Evolutionary conservation across 2,797 vertebrate species (phyloP).

Genomic region (Myiotriccus ornatus): DNA sequence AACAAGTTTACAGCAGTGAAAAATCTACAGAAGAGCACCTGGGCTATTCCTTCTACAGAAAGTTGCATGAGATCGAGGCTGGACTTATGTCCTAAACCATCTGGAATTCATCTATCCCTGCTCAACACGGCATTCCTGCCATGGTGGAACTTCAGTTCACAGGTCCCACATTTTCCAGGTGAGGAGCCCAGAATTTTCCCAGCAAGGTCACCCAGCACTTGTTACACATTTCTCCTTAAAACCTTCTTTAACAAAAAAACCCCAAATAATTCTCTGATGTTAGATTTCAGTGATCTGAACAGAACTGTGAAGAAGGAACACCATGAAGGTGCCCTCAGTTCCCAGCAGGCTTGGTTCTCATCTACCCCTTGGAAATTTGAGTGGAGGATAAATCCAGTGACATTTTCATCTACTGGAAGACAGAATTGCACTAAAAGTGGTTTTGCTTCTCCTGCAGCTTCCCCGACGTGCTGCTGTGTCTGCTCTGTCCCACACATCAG

Average conservation of each 20-base stretch:
- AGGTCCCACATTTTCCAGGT: neutral
- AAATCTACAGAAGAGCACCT: neutral
- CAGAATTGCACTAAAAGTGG: neutral
- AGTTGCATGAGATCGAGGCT: accelerated
- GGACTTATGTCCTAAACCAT: no score
- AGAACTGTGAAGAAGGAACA: neutral
- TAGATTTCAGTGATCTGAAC: neutral
- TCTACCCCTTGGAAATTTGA: neutral
- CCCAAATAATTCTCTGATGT: accelerated
- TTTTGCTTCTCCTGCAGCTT: neutral
- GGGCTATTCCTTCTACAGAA: neutral
- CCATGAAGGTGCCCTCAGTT: neutral
- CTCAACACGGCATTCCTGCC: accelerated
- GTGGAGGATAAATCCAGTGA: neutral
- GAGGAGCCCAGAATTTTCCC: neutral
- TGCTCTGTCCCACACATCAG: neutral
- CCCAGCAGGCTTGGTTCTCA: neutral
- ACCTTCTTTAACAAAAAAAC: neutral
- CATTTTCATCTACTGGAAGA: neutral
- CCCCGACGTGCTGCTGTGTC: neutral
- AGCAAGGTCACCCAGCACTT: neutral
- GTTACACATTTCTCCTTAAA: neutral
- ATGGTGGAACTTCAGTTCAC: accelerated
- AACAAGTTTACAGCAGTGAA: neutral
- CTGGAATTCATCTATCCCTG: neutral